Base-by-base conservation (phyloP, 2,113 vertebrate genomes). In the Sakesphorus luctuosus region DNA sequence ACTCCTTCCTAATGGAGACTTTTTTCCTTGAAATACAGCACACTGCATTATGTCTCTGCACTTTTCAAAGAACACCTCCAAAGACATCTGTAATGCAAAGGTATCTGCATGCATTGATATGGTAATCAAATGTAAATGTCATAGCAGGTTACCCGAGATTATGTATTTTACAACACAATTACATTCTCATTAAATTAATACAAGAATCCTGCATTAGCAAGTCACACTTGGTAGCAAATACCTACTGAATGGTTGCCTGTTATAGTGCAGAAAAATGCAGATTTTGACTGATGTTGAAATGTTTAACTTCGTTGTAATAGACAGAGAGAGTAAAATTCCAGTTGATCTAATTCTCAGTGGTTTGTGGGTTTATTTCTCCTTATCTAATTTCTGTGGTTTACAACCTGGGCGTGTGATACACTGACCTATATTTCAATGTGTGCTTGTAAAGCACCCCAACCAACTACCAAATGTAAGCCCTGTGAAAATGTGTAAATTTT, bases 141-240 rank as follows among this genome's bases (percentile, higher is more conserved):
- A 96, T 94, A 95, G 95, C 92, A 95, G 92, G 89, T 80, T 94
- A 90, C 79, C 62, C 74, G 74, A 97, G 92, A 97, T 94, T 90
- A 95, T 96, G 85, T 97, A 94, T 98, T 97, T 98, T 98, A 97
- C 94, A 96, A 95, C 92, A 96, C 91, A 97, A 97, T 97, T 97
- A 97, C 93, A 90, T 96, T 82, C 71, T 91, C 79, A 89, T 97
- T 97, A 95, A 97, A 95, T 98, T 95, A 77, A 96, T 93, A 95
- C n/a, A 89, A 92, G 63, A 97, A 94, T 76, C 69, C 95, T 77
- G 82, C 58, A 88, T 90, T 96, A 92, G 82, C 38, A 91, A 96
- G 96, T 96, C 94, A 96, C 58, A 84, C 52, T 89, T 90, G 58
- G 92, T 89, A 96, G 89, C 87, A 97, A 87, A 92, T 94, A 78